These are phyloP conservation scores for Sinocyclocheilus anophthalmus DNA, from an alignment of 2,113 vertebrate species.

Conservation along the genomic window DNA sequence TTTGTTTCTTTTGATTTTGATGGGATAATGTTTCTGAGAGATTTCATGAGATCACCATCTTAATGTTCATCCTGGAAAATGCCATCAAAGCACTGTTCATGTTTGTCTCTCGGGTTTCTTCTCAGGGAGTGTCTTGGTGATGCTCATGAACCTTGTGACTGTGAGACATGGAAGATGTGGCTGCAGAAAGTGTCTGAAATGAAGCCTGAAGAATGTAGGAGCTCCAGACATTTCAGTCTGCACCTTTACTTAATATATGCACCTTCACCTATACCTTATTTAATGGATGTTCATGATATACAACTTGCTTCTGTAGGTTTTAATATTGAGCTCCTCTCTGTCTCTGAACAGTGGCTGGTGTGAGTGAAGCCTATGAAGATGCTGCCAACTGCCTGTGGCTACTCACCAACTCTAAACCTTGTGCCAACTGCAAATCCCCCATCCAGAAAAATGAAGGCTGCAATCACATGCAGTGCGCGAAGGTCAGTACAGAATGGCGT, in stretches of 20 bases:
- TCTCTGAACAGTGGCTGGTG: conserved; percentile 84
- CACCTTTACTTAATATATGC: neutral
- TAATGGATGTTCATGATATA: neutral
- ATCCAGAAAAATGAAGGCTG: conserved; percentile 99
- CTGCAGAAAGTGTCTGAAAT: conserved; percentile 93
- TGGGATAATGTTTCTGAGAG: neutral
- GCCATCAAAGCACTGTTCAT: no score
- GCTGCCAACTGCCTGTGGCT: conserved; percentile 98
- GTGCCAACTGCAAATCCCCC: conserved; percentile 96
- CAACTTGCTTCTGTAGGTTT: neutral
- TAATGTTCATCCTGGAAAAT: neutral
- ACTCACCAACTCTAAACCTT: conserved; percentile 93
- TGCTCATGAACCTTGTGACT: conserved; percentile 96
- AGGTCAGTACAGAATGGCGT: conserved; percentile 75
- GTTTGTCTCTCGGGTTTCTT: neutral
- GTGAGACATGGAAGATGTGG: conserved; percentile 95
- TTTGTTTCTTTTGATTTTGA: neutral
- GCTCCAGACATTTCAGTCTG: neutral
- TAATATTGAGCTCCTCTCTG: neutral
- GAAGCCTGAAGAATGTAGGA: conserved; percentile 85
- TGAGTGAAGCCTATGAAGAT: conserved; percentile 94
- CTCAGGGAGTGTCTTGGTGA: conserved; percentile 61
- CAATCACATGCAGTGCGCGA: conserved; percentile 99
- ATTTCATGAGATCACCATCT: neutral
- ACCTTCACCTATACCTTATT: neutral